These are phyloP conservation scores for Tokudaia muenninki DNA, from an alignment of 2,797 vertebrate species.

Conservation along the genomic window DNA sequence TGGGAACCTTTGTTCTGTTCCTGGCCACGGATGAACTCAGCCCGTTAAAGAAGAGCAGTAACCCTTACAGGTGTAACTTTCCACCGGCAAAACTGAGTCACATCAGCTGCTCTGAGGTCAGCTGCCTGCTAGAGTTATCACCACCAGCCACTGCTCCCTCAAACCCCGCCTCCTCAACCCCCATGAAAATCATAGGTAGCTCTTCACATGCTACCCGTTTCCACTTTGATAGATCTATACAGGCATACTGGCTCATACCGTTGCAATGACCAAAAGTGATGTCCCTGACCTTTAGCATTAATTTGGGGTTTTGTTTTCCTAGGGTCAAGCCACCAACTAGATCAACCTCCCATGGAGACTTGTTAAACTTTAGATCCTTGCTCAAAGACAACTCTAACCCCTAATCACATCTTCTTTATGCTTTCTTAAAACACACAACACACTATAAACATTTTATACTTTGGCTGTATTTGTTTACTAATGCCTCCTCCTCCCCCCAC, in stretches of 20 bases:
- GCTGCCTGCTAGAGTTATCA: background rate
- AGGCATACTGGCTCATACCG: background rate
- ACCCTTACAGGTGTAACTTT: constrained; percentile 22
- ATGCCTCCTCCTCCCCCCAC: background rate
- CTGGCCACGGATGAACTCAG: constrained; percentile 51
- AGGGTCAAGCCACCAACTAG: background rate
- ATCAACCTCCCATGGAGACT: background rate
- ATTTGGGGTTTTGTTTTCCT: background rate
- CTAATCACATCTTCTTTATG: background rate
- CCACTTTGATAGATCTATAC: background rate
- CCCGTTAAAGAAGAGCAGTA: background rate
- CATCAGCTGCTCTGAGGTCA: background rate
- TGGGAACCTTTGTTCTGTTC: constrained; percentile 28
- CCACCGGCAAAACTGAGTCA: constrained; percentile 50
- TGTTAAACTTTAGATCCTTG: background rate
- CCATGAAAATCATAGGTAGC: background rate
- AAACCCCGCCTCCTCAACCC: background rate
- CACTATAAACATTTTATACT: background rate
- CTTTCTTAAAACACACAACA: background rate
- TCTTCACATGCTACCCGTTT: background rate
- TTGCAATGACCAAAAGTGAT: constrained; percentile 20
- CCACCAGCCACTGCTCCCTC: background rate
- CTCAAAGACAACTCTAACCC: background rate
- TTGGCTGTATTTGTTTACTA: background rate
- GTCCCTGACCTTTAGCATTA: background rate